These are phyloP conservation scores for Zingel zingel DNA, from an alignment of 2,113 vertebrate genomes.

Conservation along the genomic window DNA sequence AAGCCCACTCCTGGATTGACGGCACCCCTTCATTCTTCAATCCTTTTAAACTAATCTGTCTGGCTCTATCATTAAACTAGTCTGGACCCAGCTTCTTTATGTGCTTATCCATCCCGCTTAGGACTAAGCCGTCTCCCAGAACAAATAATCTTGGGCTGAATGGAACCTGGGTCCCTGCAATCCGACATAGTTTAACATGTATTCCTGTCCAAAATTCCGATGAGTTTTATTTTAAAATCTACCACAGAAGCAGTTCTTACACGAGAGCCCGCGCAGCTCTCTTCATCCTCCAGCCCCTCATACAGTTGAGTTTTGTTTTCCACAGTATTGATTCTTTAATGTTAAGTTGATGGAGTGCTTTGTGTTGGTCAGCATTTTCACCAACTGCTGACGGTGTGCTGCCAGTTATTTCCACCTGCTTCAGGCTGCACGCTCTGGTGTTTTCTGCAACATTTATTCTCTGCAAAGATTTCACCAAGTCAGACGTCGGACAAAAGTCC, in stretches of 20 bases:
- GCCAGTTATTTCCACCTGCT: conserved; percentile 61
- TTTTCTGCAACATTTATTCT: conserved; percentile 42
- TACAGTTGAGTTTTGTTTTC: conserved; percentile 43
- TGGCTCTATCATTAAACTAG: too few species aligned
- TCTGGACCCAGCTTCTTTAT: too few species aligned
- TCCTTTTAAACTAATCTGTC: too few species aligned
- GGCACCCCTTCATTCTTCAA: too few species aligned
- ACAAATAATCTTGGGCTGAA: too few species aligned
- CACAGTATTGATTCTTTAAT: conserved; percentile 48
- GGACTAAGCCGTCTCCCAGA: too few species aligned
- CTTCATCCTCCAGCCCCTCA: not conserved
- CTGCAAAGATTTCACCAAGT: not conserved
- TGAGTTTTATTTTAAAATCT: not conserved
- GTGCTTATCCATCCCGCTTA: too few species aligned
- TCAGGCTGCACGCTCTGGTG: conserved; percentile 12
- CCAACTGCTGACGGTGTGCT: conserved; percentile 58
- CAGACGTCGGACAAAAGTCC: not conserved
- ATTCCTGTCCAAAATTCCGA: not conserved
- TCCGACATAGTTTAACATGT: too few species aligned
- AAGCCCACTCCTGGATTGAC: too few species aligned
- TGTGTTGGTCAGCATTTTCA: conserved; percentile 61
- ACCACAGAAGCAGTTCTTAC: not conserved
- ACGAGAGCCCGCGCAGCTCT: too few species aligned
- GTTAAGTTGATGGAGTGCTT: conserved; percentile 50
- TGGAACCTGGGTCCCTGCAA: too few species aligned